A percentile compares a stretch with the other conserved stretches of the same genome.
Evolutionary conservation across 2,888 invertebrate species (phyloP).

Genomic region (Abscondita cerata): DNA sequence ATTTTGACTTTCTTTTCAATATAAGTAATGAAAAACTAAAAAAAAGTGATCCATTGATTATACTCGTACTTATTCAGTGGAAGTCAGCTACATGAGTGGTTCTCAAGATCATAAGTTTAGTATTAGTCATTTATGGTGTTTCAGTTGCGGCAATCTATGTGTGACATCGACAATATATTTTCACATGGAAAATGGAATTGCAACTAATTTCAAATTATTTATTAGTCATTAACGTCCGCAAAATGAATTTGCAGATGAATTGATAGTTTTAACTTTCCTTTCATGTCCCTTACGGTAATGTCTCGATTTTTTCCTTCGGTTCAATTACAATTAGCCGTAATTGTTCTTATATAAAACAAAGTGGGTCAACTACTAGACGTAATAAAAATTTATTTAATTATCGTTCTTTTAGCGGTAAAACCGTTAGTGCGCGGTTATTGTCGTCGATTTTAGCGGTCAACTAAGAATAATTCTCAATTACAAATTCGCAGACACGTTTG

Average conservation of each 20-base stretch:
- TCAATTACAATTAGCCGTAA: background rate
- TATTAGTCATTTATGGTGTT: too few species aligned
- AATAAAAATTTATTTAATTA: constrained; percentile 25
- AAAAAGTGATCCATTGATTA: too few species aligned
- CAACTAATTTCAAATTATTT: constrained; percentile 47
- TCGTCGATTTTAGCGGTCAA: constrained; percentile 26
- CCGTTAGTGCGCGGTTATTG: constrained; percentile 30
- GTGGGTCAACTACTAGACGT: constrained; percentile 17
- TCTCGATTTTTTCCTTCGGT: too few species aligned
- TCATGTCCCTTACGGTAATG: background rate
- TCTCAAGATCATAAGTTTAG: too few species aligned
- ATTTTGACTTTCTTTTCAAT: too few species aligned
- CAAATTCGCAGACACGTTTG: constrained; percentile 48
- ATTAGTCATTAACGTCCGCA: constrained; percentile 44
- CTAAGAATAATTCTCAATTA: constrained; percentile 48
- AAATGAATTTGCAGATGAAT: constrained; percentile 15
- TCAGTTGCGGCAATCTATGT: constrained; percentile 44
- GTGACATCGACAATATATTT: constrained; percentile 42
- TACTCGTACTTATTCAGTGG: too few species aligned
- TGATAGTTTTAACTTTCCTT: constrained; percentile 3
- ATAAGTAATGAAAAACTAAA: too few species aligned
- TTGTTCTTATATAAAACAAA: constrained; percentile 8
- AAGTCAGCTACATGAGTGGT: too few species aligned
- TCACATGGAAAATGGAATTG: constrained; percentile 43
- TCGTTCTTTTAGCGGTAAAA: constrained; percentile 14